Base-by-base conservation (phyloP, 2,888 invertebrate genomes). In the Andrena flavipes region DNA sequence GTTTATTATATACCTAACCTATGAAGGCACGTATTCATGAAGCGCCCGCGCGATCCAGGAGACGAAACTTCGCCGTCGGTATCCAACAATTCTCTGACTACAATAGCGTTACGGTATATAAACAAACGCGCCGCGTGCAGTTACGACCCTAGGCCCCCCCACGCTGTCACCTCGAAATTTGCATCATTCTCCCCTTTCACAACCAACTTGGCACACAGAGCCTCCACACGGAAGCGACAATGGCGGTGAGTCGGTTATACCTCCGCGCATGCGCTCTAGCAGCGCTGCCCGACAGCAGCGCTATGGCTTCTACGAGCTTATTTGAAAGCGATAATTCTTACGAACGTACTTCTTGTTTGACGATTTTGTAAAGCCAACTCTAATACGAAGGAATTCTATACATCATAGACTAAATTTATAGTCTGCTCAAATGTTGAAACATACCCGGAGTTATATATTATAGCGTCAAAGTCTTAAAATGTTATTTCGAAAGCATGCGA, bases 161-260 rank as follows among this genome's bases (percentile, higher is more conserved):
- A 64, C 76, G 76, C 70, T 51, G 30, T n/a, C 74, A 72, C 51
- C 54, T 54, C 67, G 68, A 77, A 80, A 84, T 84, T 77, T 80
- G 33, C 84, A 80, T 84, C 74, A 8, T 64, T 84, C 65, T 68
- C 74, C 84, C 74, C 73, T 71, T 71, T 73, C 62, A 23, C 49
- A 42, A 35, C 4, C 65, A 51, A 54, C 26, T 60, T n/a, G n/a
- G 54, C 60, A 2, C 63, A 29, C 81, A 90, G 90, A 90, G 29
- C 56, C 80, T 89, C 90, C 88, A 90, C 90, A 88, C 90, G 90
- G 90, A 90, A 90, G 82, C 74, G 69, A 85, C 76, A 85, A 81
- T 81, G 77, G 74, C 78, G 72, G 30, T 63, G 72, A 64, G 33
- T 51, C 67, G 70, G 26, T 70, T 65, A n/a, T 51, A 51, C 33